Evolutionary conservation across 1,140 invertebrate genomes (phyloP), one percentile per base, ranked within the genome.

Genomic region (Solenopsis fugax): DNA sequence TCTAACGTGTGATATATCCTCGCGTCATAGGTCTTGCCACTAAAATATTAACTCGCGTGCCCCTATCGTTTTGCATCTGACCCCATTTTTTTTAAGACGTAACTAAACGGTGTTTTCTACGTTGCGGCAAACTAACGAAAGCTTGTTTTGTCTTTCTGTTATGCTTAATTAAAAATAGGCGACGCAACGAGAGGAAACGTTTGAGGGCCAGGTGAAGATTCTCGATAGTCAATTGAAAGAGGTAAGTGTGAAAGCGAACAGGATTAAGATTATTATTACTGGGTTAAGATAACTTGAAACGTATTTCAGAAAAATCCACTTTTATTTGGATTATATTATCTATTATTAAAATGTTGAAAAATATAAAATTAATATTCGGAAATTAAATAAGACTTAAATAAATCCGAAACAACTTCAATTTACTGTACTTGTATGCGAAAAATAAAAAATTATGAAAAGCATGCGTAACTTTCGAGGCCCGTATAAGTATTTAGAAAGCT

Each of bases 101-200:
- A 48, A 86, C 82, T 72, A 67, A 85, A 64, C n/a, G 29, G 12
- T 24, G 34, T 75, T 75, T 69, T 16, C 67, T 72, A 21, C 29
- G 24, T 90, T 73, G 64, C 65, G 41, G 29, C 64, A n/a, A 29
- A 88, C 87, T 93, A 91, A 92, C 91, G 69, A 90, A 60, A 87
- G 76, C 90, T 88, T 76, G 91, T 88, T 93, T 92, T 89, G 69
- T 92, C 77, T 93, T 93, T 88, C 91, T 90, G 87, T 93, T 93
- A 67, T 91, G 91, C 93, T 92, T 92, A 88, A 93, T 90, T 93
- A 93, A 92, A 93, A 91, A 93, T 89, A 99, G 98, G 98, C 98
- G 93, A 99, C 98, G 94, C 98, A 99, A 96, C 98, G 98, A 96
- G 99, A 99, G 96, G 99, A 99, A 96, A 97, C 97, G 90, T 99